Conservation (phyloP, 2,113 vertebrate genomes). For the Phyllopteryx taeniolatus region DNA sequence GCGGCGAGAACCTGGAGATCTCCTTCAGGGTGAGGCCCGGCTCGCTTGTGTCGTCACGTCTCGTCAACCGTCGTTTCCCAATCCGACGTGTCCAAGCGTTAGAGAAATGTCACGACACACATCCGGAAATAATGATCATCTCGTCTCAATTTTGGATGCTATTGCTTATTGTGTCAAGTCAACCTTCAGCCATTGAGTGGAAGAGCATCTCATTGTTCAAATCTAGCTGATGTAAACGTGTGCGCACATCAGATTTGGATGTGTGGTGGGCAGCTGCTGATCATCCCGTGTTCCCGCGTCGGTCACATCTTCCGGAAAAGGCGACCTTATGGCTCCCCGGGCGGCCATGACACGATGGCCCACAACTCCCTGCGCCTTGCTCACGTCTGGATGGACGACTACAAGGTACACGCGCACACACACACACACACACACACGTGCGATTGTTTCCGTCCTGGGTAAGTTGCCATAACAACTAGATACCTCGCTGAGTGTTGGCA, state of each 20-base stretch:
- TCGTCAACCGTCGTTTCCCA: background rate
- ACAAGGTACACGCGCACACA: conserved; percentile 76
- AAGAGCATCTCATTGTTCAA: too few species aligned
- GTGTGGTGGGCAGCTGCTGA: conserved; percentile 91
- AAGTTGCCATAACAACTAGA: background rate
- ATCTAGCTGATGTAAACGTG: background rate
- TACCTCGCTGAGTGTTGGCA: too few species aligned
- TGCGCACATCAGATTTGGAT: conserved; percentile 87
- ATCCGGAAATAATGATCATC: too few species aligned
- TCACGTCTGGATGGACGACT: conserved; percentile 96
- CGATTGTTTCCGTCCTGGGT: too few species aligned
- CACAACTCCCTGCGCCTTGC: conserved; percentile 91
- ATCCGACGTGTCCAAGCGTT: too few species aligned
- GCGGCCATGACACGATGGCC: conserved; percentile 95
- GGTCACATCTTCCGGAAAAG: conserved; percentile 98
- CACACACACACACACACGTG: too few species aligned
- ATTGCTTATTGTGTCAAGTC: too few species aligned
- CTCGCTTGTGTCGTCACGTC: background rate
- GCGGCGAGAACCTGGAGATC: conserved; percentile 96
- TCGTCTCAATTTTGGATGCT: too few species aligned
- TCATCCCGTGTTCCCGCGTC: conserved; percentile 93
- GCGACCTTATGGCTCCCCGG: conserved; percentile 90
- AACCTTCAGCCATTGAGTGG: too few species aligned
- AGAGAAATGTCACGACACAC: too few species aligned
- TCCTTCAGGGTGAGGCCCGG: conserved; percentile 84